These are phyloP conservation scores for Brachionus koreanus DNA, from an alignment of 1,140 invertebrate genomes.

Conservation along the genomic window DNA sequence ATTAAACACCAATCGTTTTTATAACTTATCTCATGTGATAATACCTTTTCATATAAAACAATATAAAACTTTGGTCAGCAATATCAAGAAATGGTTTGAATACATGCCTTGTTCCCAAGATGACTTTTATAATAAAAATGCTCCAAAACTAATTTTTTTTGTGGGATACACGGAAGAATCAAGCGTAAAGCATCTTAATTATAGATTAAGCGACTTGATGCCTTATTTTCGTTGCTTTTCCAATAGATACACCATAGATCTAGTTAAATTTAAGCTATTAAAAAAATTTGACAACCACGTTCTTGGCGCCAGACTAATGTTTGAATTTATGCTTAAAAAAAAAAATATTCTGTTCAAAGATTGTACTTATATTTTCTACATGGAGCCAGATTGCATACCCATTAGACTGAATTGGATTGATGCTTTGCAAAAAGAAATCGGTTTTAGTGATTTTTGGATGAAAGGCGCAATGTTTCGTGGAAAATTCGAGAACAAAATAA, in stretches of 20 bases:
- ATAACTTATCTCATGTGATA: conserved; percentile 8
- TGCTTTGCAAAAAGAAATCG: conserved; percentile 13
- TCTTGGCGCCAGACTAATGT: conserved; percentile 21
- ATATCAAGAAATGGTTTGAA: conserved; percentile 17
- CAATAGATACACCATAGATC: neutral
- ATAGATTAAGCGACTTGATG: neutral
- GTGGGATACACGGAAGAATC: neutral
- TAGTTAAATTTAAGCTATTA: conserved; percentile 18
- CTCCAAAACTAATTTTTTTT: conserved; percentile 11
- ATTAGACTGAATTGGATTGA: conserved; percentile 8
- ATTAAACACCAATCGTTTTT: neutral
- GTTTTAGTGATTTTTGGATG: conserved; percentile 12
- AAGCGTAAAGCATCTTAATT: neutral
- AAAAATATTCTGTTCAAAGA: neutral
- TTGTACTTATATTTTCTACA: conserved; percentile 19
- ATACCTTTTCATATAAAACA: conserved; percentile 44
- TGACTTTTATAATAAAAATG: neutral
- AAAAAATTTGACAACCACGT: conserved; percentile 8
- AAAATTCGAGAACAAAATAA: neutral
- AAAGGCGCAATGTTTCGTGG: conserved; percentile 32
- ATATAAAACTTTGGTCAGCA: neutral
- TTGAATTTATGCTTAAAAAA: neutral
- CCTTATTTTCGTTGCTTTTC: conserved; percentile 33
- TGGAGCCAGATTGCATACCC: conserved; percentile 25
- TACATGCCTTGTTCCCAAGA: neutral